phyloP scores from a whole-genome alignment of 1,140 invertebrate species.

The Drosophila bocki region DNA sequence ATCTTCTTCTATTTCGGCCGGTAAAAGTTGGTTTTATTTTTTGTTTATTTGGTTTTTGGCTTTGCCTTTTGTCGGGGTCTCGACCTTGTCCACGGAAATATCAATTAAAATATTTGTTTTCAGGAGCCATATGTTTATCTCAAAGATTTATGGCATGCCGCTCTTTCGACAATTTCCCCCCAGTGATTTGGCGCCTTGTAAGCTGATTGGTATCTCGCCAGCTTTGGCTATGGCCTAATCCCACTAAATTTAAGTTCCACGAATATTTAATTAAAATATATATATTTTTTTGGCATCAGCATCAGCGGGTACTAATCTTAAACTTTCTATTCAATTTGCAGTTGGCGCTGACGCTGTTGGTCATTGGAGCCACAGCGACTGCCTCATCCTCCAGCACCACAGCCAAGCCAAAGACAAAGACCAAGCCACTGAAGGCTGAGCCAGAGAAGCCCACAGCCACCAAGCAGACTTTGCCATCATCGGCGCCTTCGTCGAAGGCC shows the following conservation, averaged over 20 bases:
- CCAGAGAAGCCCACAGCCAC: slow-evolving; percentile 15
- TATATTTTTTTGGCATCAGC: slow-evolving; percentile 16
- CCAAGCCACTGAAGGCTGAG: slow-evolving; percentile 43
- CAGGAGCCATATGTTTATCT: slow-evolving; percentile 40
- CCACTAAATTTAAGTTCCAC: slow-evolving; percentile 23
- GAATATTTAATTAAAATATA: slow-evolving; percentile 47
- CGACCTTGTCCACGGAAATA: slow-evolving; percentile 57
- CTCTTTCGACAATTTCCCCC: slow-evolving; percentile 14
- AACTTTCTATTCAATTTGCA: slow-evolving; percentile 53
- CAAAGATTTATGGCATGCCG: slow-evolving; percentile 20
- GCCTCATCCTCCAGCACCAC: slow-evolving; percentile 14
- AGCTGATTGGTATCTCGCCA: slow-evolving; percentile 24
- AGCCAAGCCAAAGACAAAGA: slow-evolving; percentile 49
- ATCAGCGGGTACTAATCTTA: slow-evolving; percentile 15
- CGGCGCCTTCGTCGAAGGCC: slow-evolving; percentile 12
- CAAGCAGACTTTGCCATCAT: slow-evolving; percentile 48
- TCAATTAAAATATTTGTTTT: slow-evolving; percentile 58
- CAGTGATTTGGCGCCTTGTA: slow-evolving; percentile 25
- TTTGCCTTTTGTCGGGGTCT: slow-evolving; percentile 35
- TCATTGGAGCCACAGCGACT: slow-evolving; percentile 39
- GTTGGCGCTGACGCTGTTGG: slow-evolving; percentile 68
- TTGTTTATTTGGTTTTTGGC: slow-evolving; percentile 13
- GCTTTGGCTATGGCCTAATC: slow-evolving; percentile 15
- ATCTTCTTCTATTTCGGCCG: slow-evolving; percentile 43
- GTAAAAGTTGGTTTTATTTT: slow-evolving; percentile 60